Percentiles rank a stretch among this genome's conserved stretches.
Conservation (phyloP, 2,888 invertebrate species). For the Xiphydria camelus region DNA sequence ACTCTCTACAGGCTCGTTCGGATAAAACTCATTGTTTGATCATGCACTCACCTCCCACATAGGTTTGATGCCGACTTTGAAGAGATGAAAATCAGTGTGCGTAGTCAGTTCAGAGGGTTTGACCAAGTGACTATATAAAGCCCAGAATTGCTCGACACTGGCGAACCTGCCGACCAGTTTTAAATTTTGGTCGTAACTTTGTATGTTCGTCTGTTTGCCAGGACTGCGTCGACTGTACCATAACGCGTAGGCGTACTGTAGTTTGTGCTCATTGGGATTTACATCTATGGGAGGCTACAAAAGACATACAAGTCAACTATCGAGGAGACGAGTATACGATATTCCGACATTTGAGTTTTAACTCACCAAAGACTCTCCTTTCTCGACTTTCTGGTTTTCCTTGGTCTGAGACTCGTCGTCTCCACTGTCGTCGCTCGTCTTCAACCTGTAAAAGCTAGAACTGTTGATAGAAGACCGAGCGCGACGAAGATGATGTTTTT, state of each 20-base stretch:
- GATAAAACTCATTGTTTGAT: neutral
- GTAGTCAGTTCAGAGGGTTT: slow-evolving; percentile 88
- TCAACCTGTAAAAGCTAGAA: slow-evolving; percentile 56
- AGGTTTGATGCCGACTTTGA: slow-evolving; percentile 97
- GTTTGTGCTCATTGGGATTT: slow-evolving; percentile 83
- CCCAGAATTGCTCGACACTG: slow-evolving; percentile 98
- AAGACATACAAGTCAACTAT: slow-evolving; percentile 36
- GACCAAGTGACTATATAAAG: slow-evolving; percentile 87
- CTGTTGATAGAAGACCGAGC: too few relatives aligned
- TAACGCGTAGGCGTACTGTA: slow-evolving; percentile 92
- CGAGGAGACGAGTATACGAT: slow-evolving; percentile 54
- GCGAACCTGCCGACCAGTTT: slow-evolving; percentile 86
- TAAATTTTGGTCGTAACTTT: slow-evolving; percentile 76
- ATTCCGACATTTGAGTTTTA: slow-evolving; percentile 59
- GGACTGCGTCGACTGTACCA: slow-evolving; percentile 76
- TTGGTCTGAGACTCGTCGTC: slow-evolving; percentile 64
- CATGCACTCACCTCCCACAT: slow-evolving; percentile 86
- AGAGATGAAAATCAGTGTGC: slow-evolving; percentile 93
- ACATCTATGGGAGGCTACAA: slow-evolving; percentile 69
- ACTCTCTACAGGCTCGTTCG: too few relatives aligned
- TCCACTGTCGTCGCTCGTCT: slow-evolving; percentile 68
- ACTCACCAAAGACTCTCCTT: slow-evolving; percentile 48
- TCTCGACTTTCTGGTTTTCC: slow-evolving; percentile 51
- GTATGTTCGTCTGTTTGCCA: slow-evolving; percentile 63
- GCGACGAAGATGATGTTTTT: too few relatives aligned